Evolutionary conservation across 1,140 invertebrate genomes (phyloP).

Genomic region (Aradophagus sp.): DNA sequence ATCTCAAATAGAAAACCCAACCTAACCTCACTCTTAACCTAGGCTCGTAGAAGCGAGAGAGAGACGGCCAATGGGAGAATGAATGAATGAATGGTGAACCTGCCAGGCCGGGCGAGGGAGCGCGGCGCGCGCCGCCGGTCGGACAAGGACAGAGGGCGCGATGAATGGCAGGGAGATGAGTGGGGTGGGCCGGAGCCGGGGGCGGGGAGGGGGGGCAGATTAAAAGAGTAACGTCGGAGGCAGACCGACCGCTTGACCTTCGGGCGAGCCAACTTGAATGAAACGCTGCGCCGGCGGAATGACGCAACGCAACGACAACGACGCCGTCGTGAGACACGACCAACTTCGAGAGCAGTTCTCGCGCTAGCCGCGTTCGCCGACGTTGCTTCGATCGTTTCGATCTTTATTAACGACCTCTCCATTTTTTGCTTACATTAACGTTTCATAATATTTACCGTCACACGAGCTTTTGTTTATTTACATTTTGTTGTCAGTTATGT

Average conservation of each 20-base stretch:
- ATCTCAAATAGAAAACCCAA: too few relatives aligned
- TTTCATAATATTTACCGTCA: too few relatives aligned
- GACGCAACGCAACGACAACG: conserved; percentile 66
- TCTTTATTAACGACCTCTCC: too few relatives aligned
- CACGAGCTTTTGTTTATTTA: too few relatives aligned
- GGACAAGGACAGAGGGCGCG: conserved; percentile 32
- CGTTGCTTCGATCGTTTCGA: too few relatives aligned
- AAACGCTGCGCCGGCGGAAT: conserved; percentile 64
- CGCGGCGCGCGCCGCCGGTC: not conserved
- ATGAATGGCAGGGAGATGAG: conserved; percentile 27
- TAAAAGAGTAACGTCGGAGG: conserved; percentile 52
- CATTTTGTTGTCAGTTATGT: too few relatives aligned
- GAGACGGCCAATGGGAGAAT: conserved; percentile 58
- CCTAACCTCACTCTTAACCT: too few relatives aligned
- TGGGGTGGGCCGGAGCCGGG: conserved; percentile 4
- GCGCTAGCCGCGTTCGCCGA: conserved; percentile 13
- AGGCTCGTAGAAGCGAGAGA: conserved; percentile 20
- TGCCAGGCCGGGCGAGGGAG: conserved; percentile 43
- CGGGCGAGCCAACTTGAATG: conserved; percentile 71
- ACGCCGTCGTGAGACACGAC: conserved; percentile 46
- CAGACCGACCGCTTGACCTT: conserved; percentile 72
- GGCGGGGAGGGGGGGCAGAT: conserved; percentile 16
- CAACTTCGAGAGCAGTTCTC: conserved; percentile 33
- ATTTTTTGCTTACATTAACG: too few relatives aligned
- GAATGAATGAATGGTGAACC: conserved; percentile 65